Percentiles rank a stretch among this genome's conserved stretches.
Evolutionary conservation across 30 jellyfish, hydroid and myxozoan species (phyloP).

Genomic region (Hydractinia echinata): DNA sequence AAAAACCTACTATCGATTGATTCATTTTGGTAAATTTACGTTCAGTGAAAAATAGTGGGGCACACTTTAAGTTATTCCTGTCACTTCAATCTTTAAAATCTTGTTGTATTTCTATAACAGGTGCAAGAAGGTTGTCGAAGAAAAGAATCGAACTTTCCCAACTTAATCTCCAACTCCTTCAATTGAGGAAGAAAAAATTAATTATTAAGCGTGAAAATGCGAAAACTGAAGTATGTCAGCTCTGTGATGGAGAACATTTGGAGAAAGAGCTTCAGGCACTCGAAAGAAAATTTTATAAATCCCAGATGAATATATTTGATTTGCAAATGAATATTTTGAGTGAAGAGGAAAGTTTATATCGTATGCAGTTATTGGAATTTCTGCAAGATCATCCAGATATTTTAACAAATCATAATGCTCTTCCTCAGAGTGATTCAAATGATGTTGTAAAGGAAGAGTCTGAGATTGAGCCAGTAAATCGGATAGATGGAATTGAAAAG

Average conservation of each 20-base stretch:
- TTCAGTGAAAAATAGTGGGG: too few species aligned
- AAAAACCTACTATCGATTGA: too few species aligned
- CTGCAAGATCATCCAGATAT: slow-evolving; percentile 29
- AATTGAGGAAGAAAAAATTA: slow-evolving; percentile 28
- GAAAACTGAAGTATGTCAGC: slow-evolving; percentile 28
- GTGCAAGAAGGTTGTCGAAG: too few species aligned
- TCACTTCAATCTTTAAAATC: too few species aligned
- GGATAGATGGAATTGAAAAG: not conserved
- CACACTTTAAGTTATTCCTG: too few species aligned
- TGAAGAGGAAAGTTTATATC: slow-evolving; percentile 36
- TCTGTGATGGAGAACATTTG: slow-evolving; percentile 45
- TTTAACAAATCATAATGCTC: slow-evolving; percentile 25
- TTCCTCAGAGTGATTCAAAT: slow-evolving; percentile 23
- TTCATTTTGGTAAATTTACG: too few species aligned
- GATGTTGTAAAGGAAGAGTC: not conserved
- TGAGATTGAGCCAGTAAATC: not conserved
- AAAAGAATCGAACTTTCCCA: slow-evolving; percentile 31
- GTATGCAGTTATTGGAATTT: slow-evolving; percentile 43
- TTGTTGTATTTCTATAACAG: too few species aligned
- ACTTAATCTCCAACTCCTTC: slow-evolving; percentile 43
- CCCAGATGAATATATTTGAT: slow-evolving; percentile 54
- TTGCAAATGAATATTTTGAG: slow-evolving; percentile 49
- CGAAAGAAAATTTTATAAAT: slow-evolving; percentile 46
- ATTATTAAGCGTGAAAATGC: slow-evolving; percentile 32
- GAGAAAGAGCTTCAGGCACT: slow-evolving; percentile 38